phyloP scores from a whole-genome alignment of 37 sponge, comb jelly and placozoan species.

The Mnemiopsis leidyi region DNA sequence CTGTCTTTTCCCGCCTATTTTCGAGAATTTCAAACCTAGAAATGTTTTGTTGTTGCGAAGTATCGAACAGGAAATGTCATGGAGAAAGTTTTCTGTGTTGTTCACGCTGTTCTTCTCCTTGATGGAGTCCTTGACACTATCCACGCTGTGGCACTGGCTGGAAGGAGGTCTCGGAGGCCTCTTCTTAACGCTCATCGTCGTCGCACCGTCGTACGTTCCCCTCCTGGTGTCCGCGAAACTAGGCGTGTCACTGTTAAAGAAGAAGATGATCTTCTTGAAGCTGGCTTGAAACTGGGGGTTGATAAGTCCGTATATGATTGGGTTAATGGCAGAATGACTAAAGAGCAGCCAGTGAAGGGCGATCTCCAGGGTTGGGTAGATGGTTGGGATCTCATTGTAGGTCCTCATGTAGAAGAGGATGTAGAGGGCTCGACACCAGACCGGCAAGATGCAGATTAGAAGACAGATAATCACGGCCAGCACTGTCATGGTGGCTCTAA shows the following conservation, averaged over 20 bases:
- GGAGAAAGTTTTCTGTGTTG: background rate
- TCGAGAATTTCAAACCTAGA: background rate
- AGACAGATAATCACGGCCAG: background rate
- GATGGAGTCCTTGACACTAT: background rate
- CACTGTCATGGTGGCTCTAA: background rate
- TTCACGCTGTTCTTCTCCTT: background rate
- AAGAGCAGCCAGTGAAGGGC: conserved; percentile 31
- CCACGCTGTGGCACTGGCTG: background rate
- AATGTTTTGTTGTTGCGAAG: background rate
- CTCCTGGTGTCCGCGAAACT: background rate
- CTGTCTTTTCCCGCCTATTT: background rate
- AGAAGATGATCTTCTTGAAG: conserved; percentile 21
- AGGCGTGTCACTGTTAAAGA: background rate
- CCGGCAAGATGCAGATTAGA: background rate
- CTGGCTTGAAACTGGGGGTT: conserved; percentile 9
- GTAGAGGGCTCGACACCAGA: conserved; percentile 1
- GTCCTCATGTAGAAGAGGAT: conserved; percentile 2
- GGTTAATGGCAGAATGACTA: background rate
- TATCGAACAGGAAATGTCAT: conserved; percentile 27
- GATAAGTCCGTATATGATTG: conserved; percentile 4
- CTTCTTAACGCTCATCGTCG: background rate
- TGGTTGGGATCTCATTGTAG: background rate
- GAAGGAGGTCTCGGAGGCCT: background rate
- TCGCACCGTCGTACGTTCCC: background rate
- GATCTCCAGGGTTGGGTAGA: background rate